Evolutionary conservation across 2,113 vertebrate genomes (phyloP).

Genomic region (Riparia riparia): DNA sequence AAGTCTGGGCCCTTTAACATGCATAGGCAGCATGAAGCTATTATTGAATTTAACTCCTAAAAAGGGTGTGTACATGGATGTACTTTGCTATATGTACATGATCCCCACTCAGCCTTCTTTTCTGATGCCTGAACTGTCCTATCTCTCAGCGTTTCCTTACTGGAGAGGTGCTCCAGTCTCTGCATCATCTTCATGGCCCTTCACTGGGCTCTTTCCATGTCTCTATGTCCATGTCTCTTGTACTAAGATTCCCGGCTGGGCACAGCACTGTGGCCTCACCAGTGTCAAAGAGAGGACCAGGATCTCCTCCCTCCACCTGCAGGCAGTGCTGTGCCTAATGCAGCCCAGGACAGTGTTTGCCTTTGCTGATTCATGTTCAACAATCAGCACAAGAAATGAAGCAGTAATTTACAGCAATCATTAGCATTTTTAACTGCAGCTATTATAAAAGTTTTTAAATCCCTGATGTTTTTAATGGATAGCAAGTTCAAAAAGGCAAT

Average conservation of each 20-base stretch:
- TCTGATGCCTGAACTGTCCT: neutral
- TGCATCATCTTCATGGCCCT: neutral
- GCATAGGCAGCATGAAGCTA: neutral
- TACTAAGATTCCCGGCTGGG: neutral
- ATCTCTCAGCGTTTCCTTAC: neutral
- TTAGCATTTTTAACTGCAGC: neutral
- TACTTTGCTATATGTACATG: no score
- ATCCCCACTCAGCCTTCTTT: neutral
- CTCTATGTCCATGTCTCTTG: neutral
- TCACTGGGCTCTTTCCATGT: neutral
- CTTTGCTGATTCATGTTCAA: neutral
- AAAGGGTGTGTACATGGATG: neutral
- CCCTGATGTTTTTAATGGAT: neutral
- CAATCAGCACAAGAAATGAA: neutral
- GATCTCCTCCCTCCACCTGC: neutral
- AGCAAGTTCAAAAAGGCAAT: neutral
- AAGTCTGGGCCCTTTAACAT: neutral
- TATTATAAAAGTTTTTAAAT: neutral
- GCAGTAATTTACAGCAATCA: neutral
- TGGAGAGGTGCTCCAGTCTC: neutral
- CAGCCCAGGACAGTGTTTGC: neutral
- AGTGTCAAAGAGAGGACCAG: neutral
- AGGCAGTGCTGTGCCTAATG: neutral
- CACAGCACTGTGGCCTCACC: neutral
- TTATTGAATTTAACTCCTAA: neutral